A percentile compares a stretch with the other conserved stretches of the same genome.
phyloP scores from a whole-genome alignment of 2,113 vertebrate species.

The Cyanoderma ruficeps region DNA sequence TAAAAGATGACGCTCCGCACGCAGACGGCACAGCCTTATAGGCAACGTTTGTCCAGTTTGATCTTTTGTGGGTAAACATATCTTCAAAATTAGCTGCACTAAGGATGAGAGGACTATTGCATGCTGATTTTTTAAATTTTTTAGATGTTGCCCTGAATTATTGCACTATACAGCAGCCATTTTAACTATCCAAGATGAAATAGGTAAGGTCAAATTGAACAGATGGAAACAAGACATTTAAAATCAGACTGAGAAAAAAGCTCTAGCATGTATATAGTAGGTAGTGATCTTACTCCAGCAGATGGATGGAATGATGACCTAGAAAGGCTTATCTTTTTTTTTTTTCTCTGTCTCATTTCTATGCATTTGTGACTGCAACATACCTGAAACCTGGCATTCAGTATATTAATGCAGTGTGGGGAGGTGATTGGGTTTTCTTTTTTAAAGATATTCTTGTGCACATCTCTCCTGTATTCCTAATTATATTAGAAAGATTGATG shows the following conservation, averaged over 20 bases:
- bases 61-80: constrained; percentile 46
- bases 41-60: constrained; percentile 28
- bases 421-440: not conserved
- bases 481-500: not conserved
- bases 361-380: constrained; percentile 2
- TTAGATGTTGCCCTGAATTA: constrained; percentile 29
- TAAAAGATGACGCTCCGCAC: not conserved
- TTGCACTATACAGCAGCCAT: constrained; percentile 48
- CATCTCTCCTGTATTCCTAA: not conserved
- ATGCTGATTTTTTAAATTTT: not conserved
- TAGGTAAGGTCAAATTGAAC: constrained; percentile 49
- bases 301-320: constrained; percentile 49
- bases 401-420: not conserved
- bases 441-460: not conserved
- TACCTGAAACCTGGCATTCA: constrained; percentile 24
- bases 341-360: not conserved
- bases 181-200: constrained; percentile 60
- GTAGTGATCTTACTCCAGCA: constrained; percentile 51
- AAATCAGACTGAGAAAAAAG: constrained; percentile 32
- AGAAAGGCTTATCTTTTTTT: not conserved
- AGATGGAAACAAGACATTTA: constrained; percentile 51
- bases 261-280: constrained; percentile 18
- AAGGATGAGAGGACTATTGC: constrained; percentile 11
- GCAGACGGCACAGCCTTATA: not conserved
- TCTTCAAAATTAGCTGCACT: constrained; percentile 54